Base-by-base conservation (phyloP, 1,140 invertebrate genomes). In the Himalopsyche phryganea region DNA sequence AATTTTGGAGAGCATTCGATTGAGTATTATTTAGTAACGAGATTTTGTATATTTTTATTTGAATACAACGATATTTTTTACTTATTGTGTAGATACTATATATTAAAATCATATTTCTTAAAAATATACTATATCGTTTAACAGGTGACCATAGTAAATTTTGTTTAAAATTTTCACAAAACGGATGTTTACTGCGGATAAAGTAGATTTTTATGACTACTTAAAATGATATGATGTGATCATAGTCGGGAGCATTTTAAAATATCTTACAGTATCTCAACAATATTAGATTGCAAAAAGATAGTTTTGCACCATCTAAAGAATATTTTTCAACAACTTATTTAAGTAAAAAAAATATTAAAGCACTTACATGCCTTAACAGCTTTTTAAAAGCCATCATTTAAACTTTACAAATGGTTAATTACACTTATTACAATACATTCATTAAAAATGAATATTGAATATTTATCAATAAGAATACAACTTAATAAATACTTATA, bases 171-270 rank as follows among this genome's bases (percentile, higher is more conserved):
- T 33, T 13, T 49, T 1, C 9, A 33, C 47, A 17, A 32, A 7
- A 9, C 15, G 10, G 33, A 3, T 5, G 28, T 15, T n/a, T 9
- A 1, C 1, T 36, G 6, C 14, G 2, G 15, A 57, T 46, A 28
- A 62, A 62, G 54, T 61, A 51, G 36, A 45, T 40, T 55, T n/a
- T 35, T 15, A 38, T 45, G 35, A 28, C 60, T 63, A 63, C 60
- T 58, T 63, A 63, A 63, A 63, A 63, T 63, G 60, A 63, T 63
- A 63, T 63, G 60, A 63, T 63, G 60, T 63, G 60, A 63, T 63
- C 55, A 58, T 58, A 54, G 55, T 58, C 20, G 40, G n/a, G 23
- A 60, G 23, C 23, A 28, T 28, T 28, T 28, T 28, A 28, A 41
- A 14, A 13, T 41, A 41, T 41, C 17, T 14, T 17, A 41, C 11